These are phyloP conservation scores for Portunus trituberculatus DNA, from an alignment of 1,140 invertebrate species.

Conservation along the genomic window DNA sequence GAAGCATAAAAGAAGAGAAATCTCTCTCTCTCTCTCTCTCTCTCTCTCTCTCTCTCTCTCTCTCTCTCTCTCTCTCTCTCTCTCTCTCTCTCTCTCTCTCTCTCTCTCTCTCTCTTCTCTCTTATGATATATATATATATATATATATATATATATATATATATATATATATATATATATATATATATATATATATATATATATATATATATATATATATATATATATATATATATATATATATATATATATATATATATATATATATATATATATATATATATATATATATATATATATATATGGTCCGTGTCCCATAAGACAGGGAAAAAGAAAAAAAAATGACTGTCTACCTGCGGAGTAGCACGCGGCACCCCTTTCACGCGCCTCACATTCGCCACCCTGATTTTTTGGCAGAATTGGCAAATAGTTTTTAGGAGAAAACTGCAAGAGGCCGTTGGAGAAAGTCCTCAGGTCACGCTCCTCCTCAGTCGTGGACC, in stretches of 20 bases:
- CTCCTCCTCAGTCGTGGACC: conserved; percentile 82
- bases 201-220: no score
- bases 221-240: no score
- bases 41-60: no score
- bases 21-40: background rate
- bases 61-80: no score
- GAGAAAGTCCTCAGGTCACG: conserved; percentile 79
- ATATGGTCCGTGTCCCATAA: no score
- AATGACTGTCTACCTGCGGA: conserved; percentile 62
- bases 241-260: no score
- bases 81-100: background rate
- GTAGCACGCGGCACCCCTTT: conserved; percentile 59
- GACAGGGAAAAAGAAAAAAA: background rate
- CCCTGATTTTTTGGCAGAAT: conserved; percentile 35
- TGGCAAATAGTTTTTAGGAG: conserved; percentile 56
- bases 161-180: no score
- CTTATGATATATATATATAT: no score
- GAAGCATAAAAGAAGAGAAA: background rate
- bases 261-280: background rate
- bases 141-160: background rate
- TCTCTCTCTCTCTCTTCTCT: no score
- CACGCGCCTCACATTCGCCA: conserved; percentile 54
- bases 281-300: background rate
- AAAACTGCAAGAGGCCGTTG: conserved; percentile 78
- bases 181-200: no score